Conservation (phyloP, 2,888 invertebrate genomes). For the Antitype chi region DNA sequence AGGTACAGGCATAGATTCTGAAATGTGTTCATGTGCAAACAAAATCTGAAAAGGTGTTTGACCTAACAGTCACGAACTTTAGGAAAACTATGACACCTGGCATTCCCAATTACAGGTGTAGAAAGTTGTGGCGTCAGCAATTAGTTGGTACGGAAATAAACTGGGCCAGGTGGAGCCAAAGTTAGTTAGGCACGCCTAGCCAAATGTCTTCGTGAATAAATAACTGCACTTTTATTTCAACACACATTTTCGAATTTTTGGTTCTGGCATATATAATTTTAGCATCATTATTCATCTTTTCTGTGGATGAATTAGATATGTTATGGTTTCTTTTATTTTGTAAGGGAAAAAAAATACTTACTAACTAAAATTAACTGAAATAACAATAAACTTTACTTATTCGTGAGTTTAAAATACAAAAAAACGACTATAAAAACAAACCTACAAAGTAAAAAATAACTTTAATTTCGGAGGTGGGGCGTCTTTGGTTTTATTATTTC, state of each 20-base stretch:
- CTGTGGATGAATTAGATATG: background rate
- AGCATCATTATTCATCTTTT: background rate
- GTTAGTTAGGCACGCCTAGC: conserved; percentile 66
- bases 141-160: conserved; percentile 75
- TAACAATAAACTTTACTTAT: too few relatives aligned
- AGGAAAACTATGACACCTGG: conserved; percentile 64
- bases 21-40: conserved; percentile 14
- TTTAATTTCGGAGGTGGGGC: too few relatives aligned
- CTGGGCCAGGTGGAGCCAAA: conserved; percentile 68
- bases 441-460: too few relatives aligned
- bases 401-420: too few relatives aligned
- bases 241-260: background rate
- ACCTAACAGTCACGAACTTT: conserved; percentile 38
- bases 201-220: conserved; percentile 67
- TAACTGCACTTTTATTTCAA: conserved; percentile 56
- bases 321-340: background rate
- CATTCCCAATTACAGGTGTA: conserved; percentile 76
- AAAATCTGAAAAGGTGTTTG: conserved; percentile 26
- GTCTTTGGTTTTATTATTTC: too few relatives aligned
- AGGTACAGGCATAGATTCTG: background rate
- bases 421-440: too few relatives aligned
- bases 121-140: conserved; percentile 72
- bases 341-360: too few relatives aligned
- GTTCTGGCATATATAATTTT: background rate
- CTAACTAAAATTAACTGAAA: too few relatives aligned